phyloP scores from a whole-genome alignment of 2,797 vertebrate genomes.

The Clarias laeviceps region DNA sequence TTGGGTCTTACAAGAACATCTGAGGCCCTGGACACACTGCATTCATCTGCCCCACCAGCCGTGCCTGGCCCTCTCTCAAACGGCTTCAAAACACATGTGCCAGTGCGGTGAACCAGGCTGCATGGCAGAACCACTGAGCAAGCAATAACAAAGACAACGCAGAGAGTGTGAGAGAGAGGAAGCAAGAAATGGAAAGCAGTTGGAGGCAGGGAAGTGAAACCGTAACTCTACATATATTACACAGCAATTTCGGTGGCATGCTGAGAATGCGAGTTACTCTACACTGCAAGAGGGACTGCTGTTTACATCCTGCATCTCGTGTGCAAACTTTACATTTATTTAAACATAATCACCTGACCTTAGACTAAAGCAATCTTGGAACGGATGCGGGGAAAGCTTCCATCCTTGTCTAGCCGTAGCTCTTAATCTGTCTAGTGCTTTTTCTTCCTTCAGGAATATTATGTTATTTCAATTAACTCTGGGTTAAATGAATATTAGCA shows the following conservation, averaged over 20 bases:
- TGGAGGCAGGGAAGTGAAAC: slow-evolving; percentile 19
- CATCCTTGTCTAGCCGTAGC: slow-evolving; percentile 38
- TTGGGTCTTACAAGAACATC: slow-evolving; percentile 72
- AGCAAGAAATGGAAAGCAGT: slow-evolving; percentile 22
- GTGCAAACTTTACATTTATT: slow-evolving; percentile 9
- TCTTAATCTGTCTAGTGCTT: slow-evolving; percentile 39
- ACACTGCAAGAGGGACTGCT: neutral
- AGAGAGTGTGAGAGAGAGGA: slow-evolving; percentile 8
- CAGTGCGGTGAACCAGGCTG: slow-evolving; percentile 68
- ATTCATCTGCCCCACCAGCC: slow-evolving; percentile 65
- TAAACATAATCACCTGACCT: slow-evolving; percentile 9
- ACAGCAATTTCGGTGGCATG: neutral
- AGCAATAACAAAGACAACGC: slow-evolving; percentile 37
- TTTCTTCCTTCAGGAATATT: slow-evolving; percentile 49
- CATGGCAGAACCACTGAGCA: slow-evolving; percentile 34
- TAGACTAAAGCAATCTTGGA: neutral
- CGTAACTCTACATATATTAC: slow-evolving; percentile 23
- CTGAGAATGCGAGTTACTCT: slow-evolving; percentile 19
- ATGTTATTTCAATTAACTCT: slow-evolving; percentile 58
- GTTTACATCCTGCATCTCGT: slow-evolving; percentile 14
- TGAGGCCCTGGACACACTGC: slow-evolving; percentile 72
- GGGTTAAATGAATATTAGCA: slow-evolving; percentile 57
- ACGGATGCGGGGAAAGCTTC: neutral
- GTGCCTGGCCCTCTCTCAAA: slow-evolving; percentile 69
- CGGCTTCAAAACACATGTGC: slow-evolving; percentile 79